These are phyloP conservation scores for Cydia amplana DNA, from an alignment of 1,140 invertebrate genomes.

Conservation along the genomic window DNA sequence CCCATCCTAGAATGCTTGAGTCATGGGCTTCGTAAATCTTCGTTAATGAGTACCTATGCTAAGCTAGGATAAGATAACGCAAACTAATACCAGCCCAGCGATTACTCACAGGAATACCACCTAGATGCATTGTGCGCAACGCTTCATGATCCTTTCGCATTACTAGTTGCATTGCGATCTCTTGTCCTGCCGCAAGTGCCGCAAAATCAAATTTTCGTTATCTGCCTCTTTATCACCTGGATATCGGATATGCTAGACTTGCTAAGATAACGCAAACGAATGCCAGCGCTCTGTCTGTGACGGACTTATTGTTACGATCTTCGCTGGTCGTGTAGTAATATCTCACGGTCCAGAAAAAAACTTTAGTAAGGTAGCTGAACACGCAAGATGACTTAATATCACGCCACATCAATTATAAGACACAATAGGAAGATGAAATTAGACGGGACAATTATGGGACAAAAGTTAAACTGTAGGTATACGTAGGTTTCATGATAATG, in stretches of 20 bases:
- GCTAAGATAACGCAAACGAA: too few relatives aligned
- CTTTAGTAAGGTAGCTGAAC: background rate
- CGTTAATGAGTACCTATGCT: background rate
- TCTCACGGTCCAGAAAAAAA: background rate
- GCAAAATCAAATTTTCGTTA: too few relatives aligned
- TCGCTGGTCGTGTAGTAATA: background rate
- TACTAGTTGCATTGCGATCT: too few relatives aligned
- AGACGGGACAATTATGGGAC: background rate
- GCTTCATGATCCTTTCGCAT: too few relatives aligned
- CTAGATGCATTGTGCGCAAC: background rate
- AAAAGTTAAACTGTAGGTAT: background rate
- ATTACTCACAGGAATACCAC: background rate
- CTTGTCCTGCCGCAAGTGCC: too few relatives aligned
- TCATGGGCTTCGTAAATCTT: constrained; percentile 3
- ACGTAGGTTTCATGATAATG: background rate
- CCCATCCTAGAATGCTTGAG: constrained; percentile 1
- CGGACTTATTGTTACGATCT: background rate
- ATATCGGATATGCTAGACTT: too few relatives aligned
- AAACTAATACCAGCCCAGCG: background rate
- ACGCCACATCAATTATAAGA: background rate
- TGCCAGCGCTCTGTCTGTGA: too few relatives aligned
- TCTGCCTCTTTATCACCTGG: too few relatives aligned
- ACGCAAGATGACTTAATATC: background rate
- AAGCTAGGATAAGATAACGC: background rate
- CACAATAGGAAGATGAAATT: background rate